These are phyloP conservation scores for Colistium nudipinnis DNA, from an alignment of 2,113 vertebrate species.

Conservation along the genomic window DNA sequence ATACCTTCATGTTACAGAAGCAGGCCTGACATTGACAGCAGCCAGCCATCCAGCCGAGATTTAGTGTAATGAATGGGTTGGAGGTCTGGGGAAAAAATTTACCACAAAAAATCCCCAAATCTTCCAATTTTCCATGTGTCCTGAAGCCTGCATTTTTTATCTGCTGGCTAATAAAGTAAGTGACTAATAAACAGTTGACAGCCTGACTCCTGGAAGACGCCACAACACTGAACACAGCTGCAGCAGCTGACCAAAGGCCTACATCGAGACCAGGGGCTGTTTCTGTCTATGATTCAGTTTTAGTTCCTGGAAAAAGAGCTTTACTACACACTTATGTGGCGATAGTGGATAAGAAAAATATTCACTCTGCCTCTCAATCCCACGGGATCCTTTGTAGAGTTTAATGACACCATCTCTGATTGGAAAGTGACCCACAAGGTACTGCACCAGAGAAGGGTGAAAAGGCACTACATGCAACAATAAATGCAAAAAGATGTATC, in stretches of 20 bases:
- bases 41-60: slow-evolving; percentile 45
- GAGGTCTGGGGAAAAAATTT: slow-evolving; percentile 39
- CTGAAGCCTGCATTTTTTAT: slow-evolving; percentile 48
- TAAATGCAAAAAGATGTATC: slow-evolving; percentile 14
- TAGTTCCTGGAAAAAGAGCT: slow-evolving; percentile 61
- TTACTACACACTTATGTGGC: background rate
- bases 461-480: slow-evolving; percentile 10
- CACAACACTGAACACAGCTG: slow-evolving; percentile 39
- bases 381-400: background rate
- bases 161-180: slow-evolving; percentile 61
- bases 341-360: background rate
- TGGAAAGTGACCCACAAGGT: background rate
- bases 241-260: slow-evolving; percentile 38
- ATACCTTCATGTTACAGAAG: slow-evolving; percentile 29
- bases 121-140: slow-evolving; percentile 63
- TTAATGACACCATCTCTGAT: background rate
- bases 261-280: slow-evolving; percentile 19
- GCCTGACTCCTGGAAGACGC: slow-evolving; percentile 43
- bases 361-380: background rate
- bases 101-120: slow-evolving; percentile 44
- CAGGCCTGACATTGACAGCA: slow-evolving; percentile 34
- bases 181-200: slow-evolving; percentile 72
- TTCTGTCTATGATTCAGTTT: slow-evolving; percentile 59
- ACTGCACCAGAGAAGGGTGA: background rate
- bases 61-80: slow-evolving; percentile 60